A percentile compares a stretch with the other conserved stretches of the same genome.
Conservation (phyloP, 2,797 vertebrate genomes). For the Psittacula derbiana region DNA sequence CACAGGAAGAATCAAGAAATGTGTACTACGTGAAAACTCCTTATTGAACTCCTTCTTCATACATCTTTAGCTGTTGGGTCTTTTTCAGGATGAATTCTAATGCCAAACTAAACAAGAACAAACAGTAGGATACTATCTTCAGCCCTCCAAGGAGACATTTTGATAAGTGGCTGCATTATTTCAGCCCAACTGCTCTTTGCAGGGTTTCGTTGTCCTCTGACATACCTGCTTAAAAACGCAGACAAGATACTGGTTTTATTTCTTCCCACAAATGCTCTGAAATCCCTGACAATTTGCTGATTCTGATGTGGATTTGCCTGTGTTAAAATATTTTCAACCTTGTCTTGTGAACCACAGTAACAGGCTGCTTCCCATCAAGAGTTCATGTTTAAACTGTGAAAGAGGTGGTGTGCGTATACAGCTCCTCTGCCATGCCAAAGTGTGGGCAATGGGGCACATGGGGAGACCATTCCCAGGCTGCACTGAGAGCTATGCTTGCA, state of each 20-base stretch:
- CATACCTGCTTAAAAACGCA: background rate
- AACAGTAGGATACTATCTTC: background rate
- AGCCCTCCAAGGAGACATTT: background rate
- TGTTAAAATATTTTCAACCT: background rate
- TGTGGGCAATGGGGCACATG: rapidly evolving
- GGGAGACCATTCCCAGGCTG: background rate
- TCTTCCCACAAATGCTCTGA: background rate
- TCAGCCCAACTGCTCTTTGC: background rate
- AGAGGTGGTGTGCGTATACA: rapidly evolving
- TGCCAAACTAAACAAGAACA: background rate
- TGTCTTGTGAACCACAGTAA: background rate
- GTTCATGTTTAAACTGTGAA: background rate
- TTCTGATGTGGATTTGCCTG: background rate
- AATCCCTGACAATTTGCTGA: background rate
- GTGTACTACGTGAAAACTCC: background rate
- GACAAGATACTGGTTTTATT: background rate
- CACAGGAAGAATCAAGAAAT: background rate
- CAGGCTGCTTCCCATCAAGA: background rate
- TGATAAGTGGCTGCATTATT: background rate
- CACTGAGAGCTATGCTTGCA: background rate
- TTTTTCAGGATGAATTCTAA: background rate
- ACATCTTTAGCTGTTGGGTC: background rate
- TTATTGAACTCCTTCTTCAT: background rate
- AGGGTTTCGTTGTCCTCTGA: background rate
- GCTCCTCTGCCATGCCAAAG: background rate